Base-by-base conservation (phyloP, 2,797 vertebrate species). In the Lepidocolaptes lacrymiger region DNA sequence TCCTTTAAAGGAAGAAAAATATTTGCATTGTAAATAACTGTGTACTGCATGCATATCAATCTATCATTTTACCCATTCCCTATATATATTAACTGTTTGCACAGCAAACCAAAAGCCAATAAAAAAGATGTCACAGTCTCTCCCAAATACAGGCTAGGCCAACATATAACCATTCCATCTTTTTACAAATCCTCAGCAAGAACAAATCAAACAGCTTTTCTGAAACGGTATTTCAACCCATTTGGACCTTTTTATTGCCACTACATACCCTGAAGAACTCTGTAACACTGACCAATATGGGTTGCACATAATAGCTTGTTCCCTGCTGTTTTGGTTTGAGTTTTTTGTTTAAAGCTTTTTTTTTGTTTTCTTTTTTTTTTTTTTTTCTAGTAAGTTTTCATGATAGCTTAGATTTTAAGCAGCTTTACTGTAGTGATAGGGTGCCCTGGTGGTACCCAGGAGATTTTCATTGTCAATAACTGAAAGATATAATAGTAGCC, bases 381-480 rank as follows among this genome's bases (percentile, higher is more conserved):
- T 12, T 24, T n/a, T 62, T 79, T 69, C 10, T 6, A 54, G 46
- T 44, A 69, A 68, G 61, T 79, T 89, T 85, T 89, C 30, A 16
- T 62, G 34, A 90, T 58, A 78, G 24, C 12, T 89, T 91, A 41
- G 49, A 14, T 28, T 88, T 93, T 93, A 95, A 94, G 88, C 43
- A 88, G 73, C 41, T 93, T 95, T 88, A 37, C 37, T 24, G 15
- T 54, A 81, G 27, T 10, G 1, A 37, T 46, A 81, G 41, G 49
- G 62, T 89, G 58, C 55, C 79, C 46, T 66, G 8, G 54, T 86
- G 43, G 14, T 51, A 21, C 39, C 43, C 49, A 36, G 56, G 41
- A 62, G 49, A 81, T 86, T 91, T 88, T 84, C 66, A 62, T 81
- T 91, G 85, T 93, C 94, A 88, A 23, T 84, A 94, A 69, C 43